Evolutionary conservation across 2,797 vertebrate genomes (phyloP).

Genomic region (Mormyrops boulengeri): DNA sequence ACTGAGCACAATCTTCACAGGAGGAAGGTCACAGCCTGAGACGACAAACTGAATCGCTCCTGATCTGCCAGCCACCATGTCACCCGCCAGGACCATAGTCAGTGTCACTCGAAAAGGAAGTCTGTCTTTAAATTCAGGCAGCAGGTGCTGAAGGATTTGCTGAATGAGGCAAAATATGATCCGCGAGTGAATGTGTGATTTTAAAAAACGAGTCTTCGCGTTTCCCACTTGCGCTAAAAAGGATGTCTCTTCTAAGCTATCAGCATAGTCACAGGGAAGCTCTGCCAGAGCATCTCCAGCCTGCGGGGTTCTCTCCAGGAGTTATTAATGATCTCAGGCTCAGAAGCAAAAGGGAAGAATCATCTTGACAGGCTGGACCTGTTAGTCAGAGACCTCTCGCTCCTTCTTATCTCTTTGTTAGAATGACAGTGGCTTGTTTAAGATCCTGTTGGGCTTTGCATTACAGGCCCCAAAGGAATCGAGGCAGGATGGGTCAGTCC

Average conservation of each 20-base stretch:
- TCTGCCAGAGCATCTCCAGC: background rate
- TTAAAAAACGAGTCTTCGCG: background rate
- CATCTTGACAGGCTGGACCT: background rate
- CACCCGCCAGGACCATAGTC: background rate
- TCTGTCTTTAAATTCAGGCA: slow-evolving; percentile 5
- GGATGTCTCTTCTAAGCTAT: background rate
- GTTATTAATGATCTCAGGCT: background rate
- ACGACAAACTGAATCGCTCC: background rate
- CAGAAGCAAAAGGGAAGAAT: background rate
- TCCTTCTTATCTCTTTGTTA: background rate
- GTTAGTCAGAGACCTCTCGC: background rate
- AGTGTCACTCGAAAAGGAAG: background rate
- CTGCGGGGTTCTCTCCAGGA: background rate
- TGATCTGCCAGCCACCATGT: background rate
- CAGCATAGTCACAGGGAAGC: background rate
- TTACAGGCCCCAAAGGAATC: background rate
- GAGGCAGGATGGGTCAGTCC: background rate
- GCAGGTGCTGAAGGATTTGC: background rate
- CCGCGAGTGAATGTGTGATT: background rate
- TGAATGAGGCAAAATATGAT: slow-evolving; percentile 3
- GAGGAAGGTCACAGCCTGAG: background rate
- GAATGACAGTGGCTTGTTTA: background rate
- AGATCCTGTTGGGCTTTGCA: background rate
- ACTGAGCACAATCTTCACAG: background rate
- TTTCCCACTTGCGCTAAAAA: background rate